Evolutionary conservation across 1,140 invertebrate genomes (phyloP), one percentile per base, ranked within the genome.

Genomic region (Octopus sinensis): DNA sequence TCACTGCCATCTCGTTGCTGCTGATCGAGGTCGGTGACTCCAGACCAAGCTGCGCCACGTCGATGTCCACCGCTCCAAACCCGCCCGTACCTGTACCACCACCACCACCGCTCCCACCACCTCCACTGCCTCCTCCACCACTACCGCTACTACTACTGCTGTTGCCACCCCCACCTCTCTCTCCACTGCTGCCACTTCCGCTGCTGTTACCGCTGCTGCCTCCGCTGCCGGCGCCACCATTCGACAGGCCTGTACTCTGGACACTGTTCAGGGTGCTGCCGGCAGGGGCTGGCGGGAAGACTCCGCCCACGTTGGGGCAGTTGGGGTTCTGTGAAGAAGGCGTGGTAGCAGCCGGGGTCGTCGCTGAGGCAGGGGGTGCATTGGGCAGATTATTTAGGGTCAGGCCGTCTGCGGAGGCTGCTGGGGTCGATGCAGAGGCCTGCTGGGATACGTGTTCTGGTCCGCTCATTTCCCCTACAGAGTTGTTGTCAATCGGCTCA

Each of bases 11-110:
- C 88, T 96, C 95, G 85, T 89, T 92, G 56, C 95, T 95, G 0
- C 95, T 94, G 81, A 97, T 96, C 43, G 95, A 96, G 0, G 95
- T 94, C 0, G 96, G 96, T 0, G 96, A 96, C 86, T 96, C 95
- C 79, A 97, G 90, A 5, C 94, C 95, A 62, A 82, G 43, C 87
- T 96, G 95, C 84, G 93, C 93, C 0, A 96, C 95, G 89, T 96
- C 95, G 79, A 96, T 90, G 83, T 96, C 95, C 94, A 96, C 82
- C 93, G 93, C 83, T 82, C 85, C 86, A 81, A 95, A 96, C 7
- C 91, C 90, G n/a, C n/a, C n/a, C n/a, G n/a, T n/a, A n/a, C 89
- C 95, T 87, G n/a, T n/a, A n/a, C n/a, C n/a, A n/a, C n/a, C n/a
- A n/a, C n/a, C n/a, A n/a, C n/a, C n/a, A n/a, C 13, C 9, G 10